These are phyloP conservation scores for Strigamia maritima DNA, from an alignment of 2,888 invertebrate genomes.

Conservation along the genomic window DNA sequence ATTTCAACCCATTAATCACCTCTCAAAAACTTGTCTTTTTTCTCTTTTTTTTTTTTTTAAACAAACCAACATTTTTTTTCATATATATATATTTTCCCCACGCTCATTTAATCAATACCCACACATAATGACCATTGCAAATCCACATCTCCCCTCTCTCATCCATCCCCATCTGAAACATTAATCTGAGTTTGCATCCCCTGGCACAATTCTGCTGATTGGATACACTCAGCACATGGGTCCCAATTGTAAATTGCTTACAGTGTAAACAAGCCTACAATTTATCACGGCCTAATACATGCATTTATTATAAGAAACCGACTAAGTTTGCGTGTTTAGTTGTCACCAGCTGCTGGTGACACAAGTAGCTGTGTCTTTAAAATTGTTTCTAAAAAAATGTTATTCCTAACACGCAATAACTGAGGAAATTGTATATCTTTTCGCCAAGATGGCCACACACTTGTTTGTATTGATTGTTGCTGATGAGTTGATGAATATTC, in stretches of 20 bases:
- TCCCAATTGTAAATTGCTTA: constrained; percentile 12
- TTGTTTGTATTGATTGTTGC: too few species aligned
- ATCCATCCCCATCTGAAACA: constrained; percentile 9
- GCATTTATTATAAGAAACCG: background rate
- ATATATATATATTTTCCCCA: background rate
- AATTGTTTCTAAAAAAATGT: too few species aligned
- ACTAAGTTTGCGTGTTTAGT: background rate
- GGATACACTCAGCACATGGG: constrained; percentile 21
- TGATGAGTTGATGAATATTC: too few species aligned
- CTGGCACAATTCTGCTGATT: constrained; percentile 17
- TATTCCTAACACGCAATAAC: too few species aligned
- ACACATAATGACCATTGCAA: constrained; percentile 19
- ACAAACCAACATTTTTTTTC: background rate
- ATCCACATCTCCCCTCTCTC: background rate
- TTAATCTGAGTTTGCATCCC: constrained; percentile 29
- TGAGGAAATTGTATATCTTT: too few species aligned
- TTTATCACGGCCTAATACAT: background rate
- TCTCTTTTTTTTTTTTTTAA: background rate
- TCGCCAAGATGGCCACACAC: too few species aligned
- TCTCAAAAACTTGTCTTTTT: background rate
- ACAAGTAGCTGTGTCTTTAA: too few species aligned
- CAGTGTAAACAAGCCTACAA: constrained; percentile 12
- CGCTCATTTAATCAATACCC: constrained; percentile 16
- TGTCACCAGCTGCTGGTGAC: background rate
- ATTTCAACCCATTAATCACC: constrained; percentile 27